Evolutionary conservation across 2,888 invertebrate species (phyloP), one percentile per base, ranked within the genome.

Genomic region (Hydrotaea cyrtoneurina): DNA sequence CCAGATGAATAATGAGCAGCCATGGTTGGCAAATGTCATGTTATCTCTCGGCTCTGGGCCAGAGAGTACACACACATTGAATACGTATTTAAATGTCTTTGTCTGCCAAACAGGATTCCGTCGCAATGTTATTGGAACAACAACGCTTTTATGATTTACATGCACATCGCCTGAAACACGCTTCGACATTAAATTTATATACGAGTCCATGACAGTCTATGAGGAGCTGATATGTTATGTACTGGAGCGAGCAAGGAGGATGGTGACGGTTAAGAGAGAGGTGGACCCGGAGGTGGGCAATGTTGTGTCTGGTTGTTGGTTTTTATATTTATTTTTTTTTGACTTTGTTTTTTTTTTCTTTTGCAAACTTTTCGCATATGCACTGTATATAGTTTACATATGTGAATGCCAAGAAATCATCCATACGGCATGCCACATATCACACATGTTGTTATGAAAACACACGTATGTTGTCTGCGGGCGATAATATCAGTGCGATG

Each of bases 351-450:
- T 7, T 31, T 2, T 31, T 31, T 31, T 31, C 3, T 31, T 31
- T 39, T 23, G 62, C 72, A 75, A 77, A 85, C 85, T 85, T 85
- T 85, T 85, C 82, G 82, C 85, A 85, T 85, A 85, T 82, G 90
- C 89, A 91, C 91, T 91, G 92, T 92, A 91, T 92, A 91, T 91
- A 90, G 88, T 90, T 89, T 91, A 89, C 91, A 91, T 91, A 91
- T 91, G 90, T 89, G 87, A 89, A 89, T 90, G 88, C 88, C 89
- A 86, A 89, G 89, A 87, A 87, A 87, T 89, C 89, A 88, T 92
- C 92, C 92, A 92, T 92, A 92, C 91, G 92, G 92, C 91, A 90
- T 43, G 90, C 90, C 92, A 91, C 91, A 92, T 89, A 91, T 92
- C 92, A 82, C 79, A 74, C 79, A 79, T 85, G 82, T 82, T 82